Base-by-base conservation (phyloP, 1,140 invertebrate genomes). In the Mycetomoellerius zeteki region DNA sequence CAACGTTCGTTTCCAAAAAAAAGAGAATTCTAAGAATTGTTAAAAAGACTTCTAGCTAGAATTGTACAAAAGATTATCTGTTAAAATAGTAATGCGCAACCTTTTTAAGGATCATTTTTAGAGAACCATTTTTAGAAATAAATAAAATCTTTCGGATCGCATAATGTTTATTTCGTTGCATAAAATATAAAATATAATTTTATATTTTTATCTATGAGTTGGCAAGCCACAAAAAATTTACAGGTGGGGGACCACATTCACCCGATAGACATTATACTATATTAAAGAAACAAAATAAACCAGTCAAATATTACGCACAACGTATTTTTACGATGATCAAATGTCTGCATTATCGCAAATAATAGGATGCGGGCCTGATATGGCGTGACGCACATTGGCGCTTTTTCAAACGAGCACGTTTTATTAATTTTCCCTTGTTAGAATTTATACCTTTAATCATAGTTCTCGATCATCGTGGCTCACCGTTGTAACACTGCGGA, bases 381-480 rank as follows among this genome's bases (percentile, higher is more conserved):
- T 19, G 43, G 14, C 33, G 10, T 47, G 54, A 84, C n/a, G 37
- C 54, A 21, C 69, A 24, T 60, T 24, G 65, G 12, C 33, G 33
- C 12, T 73, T 73, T 82, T 82, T 30, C 21, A 43, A 24, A 19
- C 30, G 2, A 3, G 50, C 78, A 37, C 24, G 80, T 82, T 73
- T 82, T 73, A 82, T 82, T 82, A 82, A 82, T 82, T 73, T 73
- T 47, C 52, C 67, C 30, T 19, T 16, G 33, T 73, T 60, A 84
- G 37, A 84, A 84, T 84, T 84, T 84, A 84, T 84, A 84, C 27
- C 80, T 84, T 84, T 84, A 84, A 84, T 84, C 80, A 84, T 84
- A 73, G 80, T 84, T 84, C 56, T 73, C 80, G 80, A 84, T 84
- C 67, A 56, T 73, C 80, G 54, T 12, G 19, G 72, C 37, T 43